phyloP scores from a whole-genome alignment of 2,888 invertebrate species.

The Elegia similella region DNA sequence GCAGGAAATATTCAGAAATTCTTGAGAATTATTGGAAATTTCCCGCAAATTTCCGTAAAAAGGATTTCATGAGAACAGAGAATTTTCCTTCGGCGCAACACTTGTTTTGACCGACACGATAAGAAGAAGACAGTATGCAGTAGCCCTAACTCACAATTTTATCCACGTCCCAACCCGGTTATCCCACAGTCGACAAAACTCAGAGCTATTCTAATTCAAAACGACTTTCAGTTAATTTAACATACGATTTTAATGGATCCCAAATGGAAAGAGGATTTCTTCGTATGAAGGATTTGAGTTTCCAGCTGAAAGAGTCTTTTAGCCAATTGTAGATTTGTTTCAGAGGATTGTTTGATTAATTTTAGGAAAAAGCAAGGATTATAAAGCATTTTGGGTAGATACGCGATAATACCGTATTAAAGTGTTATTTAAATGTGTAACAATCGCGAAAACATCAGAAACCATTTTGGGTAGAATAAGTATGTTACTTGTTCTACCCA shows the following conservation, averaged over 20 bases:
- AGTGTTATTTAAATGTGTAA: too few relatives aligned
- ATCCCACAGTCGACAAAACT: slow-evolving; percentile 5
- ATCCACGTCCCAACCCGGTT: slow-evolving; percentile 3
- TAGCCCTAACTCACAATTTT: slow-evolving; percentile 3
- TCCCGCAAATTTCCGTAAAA: too few relatives aligned
- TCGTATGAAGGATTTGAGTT: slow-evolving; percentile 5
- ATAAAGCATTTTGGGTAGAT: background rate
- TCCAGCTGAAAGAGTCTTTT: background rate
- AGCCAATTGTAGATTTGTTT: background rate
- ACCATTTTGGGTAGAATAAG: too few relatives aligned
- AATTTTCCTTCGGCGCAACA: too few relatives aligned
- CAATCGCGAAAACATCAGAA: too few relatives aligned
- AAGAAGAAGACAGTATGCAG: background rate
- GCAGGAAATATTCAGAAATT: too few relatives aligned
- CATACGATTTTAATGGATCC: slow-evolving; percentile 16
- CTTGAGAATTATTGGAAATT: too few relatives aligned
- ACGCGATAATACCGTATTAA: too few relatives aligned
- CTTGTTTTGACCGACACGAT: too few relatives aligned
- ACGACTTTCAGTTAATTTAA: slow-evolving; percentile 13
- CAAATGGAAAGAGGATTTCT: background rate
- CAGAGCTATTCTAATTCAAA: slow-evolving; percentile 15
- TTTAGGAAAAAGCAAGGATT: background rate
- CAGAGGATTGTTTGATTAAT: background rate
- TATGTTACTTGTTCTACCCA: too few relatives aligned
- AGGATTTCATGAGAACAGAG: too few relatives aligned